Evolutionary conservation across 2,888 invertebrate genomes (phyloP).

Genomic region (Apodemia duryi): DNA sequence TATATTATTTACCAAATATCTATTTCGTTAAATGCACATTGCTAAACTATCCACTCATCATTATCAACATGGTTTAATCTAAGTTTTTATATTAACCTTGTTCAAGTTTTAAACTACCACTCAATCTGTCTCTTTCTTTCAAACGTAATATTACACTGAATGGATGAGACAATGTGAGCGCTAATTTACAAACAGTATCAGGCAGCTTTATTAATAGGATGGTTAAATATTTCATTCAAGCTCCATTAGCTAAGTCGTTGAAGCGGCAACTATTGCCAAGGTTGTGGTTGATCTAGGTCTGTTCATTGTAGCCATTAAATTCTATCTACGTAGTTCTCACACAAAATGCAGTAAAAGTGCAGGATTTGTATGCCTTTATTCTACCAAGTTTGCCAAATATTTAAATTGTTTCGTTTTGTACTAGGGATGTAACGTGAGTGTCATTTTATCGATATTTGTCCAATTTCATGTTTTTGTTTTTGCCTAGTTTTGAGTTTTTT

Average conservation of each 20-base stretch:
- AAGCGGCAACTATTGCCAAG: slow-evolving; percentile 13
- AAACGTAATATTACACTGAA: neutral
- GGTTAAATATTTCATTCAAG: slow-evolving; percentile 4
- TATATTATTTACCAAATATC: too few relatives aligned
- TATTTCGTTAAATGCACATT: too few relatives aligned
- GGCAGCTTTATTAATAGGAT: neutral
- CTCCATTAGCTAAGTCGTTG: slow-evolving; percentile 7
- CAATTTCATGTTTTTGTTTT: too few relatives aligned
- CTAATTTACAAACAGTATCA: neutral
- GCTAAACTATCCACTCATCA: too few relatives aligned
- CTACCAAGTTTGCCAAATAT: neutral
- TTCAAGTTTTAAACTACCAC: too few relatives aligned
- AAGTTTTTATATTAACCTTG: too few relatives aligned
- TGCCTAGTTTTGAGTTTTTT: too few relatives aligned
- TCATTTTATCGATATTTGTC: neutral
- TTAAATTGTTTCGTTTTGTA: neutral
- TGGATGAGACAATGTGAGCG: neutral
- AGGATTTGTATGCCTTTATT: neutral
- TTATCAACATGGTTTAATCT: too few relatives aligned
- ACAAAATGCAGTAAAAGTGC: neutral
- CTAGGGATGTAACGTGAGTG: neutral
- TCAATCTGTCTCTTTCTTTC: too few relatives aligned
- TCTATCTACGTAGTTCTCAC: neutral
- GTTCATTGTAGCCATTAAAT: slow-evolving; percentile 3
- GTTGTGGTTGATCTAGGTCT: slow-evolving; percentile 2